Base-by-base conservation (phyloP, 2,797 vertebrate genomes). In the Myotis vivesi region DNA sequence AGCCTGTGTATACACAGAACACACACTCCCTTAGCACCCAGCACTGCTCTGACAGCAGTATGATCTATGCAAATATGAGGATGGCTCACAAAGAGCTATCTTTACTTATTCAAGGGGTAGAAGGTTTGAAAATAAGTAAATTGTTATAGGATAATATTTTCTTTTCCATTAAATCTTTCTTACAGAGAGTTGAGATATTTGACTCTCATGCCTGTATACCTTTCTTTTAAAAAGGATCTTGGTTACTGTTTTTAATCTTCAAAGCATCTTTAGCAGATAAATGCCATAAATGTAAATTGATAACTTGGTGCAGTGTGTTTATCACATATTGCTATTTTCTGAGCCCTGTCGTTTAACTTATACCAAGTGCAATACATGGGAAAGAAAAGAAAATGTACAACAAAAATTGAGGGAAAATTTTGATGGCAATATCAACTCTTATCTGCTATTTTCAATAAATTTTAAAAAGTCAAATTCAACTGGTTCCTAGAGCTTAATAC, bases 111-210 rank as follows among this genome's bases (percentile, higher is more conserved):
- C 79, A 90, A 95, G 49, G 22, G 16, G 49, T 19, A 36, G 55
- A 46, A 36, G 2, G 10, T 69, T 93, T 92, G 75, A 20, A 53
- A 85, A 38, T 44, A 87, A 28, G 41, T 23, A 59, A 17, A 68
- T 87, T 68, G 30, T 69, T 69, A 57, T n/a, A 66, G 33, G n/a
- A 64, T 86, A 86, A 44, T 80, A 10, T 33, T 82, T 79, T 76
- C n/a, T 93, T 75, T 73, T 44, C 20, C 55, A 30, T n/a, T 73
- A 73, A 91, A 57, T 91, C n/a, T 95, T 83, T 72, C 59, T 53
- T 93, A 59, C 0, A 81, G 30, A 69, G 5, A 2, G 16, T 41
- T 91, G 19, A 93, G 19, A 11, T 73, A 85, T 73, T 95, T 84
- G 36, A 92, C 8, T 8, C 2, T 95, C 49, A 22, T 30, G 25